Evolutionary conservation across 2,797 vertebrate species (phyloP), one percentile per base, ranked within the genome.

Genomic region (Tadarida brasiliensis): DNA sequence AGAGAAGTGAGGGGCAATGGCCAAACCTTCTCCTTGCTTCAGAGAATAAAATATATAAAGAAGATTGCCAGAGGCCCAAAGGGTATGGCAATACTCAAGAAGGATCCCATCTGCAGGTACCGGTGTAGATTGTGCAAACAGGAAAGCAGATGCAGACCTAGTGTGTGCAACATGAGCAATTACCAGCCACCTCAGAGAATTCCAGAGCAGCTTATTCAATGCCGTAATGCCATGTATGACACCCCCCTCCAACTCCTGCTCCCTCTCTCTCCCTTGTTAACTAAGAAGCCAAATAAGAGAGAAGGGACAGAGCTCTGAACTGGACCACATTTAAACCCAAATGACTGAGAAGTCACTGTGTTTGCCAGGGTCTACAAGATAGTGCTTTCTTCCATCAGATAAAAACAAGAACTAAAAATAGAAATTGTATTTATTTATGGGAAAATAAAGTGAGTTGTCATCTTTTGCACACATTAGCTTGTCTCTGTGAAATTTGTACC

Each of bases 391-490:
- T 61, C n/a, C 76, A 24, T 90, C 8, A 47, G 2, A 5, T 65
- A 28, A 44, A 94, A 94, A 85, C 24, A 44, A 44, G 63, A 77
- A 14, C 56, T 93, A 73, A 77, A 90, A 51, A 15, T 67, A 59
- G 47, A 87, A 90, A 90, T 91, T 87, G 87, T 78, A 68, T 73
- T 93, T 85, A 85, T 3, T 85, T 91, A 28, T 57, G 14, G 30
- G 30, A 49, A 95, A 94, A 78, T 73, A 92, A 33, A 85, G 24
- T 68, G 28, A 61, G 7, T 49, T 85, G 6, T 28, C 54, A 84
- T 44, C 28, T 35, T 87, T 68, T 54, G 12, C 11, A 33, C 57
- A 87, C 6, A 28, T 33, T n/a, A 70, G 15, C 86, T 87, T 94
- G 26, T 84, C 5, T 91, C 28, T 76, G 7, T 87, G 35, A 76